These are phyloP conservation scores for Chiloscyllium punctatum DNA, from an alignment of 2,797 vertebrate genomes.

Conservation along the genomic window DNA sequence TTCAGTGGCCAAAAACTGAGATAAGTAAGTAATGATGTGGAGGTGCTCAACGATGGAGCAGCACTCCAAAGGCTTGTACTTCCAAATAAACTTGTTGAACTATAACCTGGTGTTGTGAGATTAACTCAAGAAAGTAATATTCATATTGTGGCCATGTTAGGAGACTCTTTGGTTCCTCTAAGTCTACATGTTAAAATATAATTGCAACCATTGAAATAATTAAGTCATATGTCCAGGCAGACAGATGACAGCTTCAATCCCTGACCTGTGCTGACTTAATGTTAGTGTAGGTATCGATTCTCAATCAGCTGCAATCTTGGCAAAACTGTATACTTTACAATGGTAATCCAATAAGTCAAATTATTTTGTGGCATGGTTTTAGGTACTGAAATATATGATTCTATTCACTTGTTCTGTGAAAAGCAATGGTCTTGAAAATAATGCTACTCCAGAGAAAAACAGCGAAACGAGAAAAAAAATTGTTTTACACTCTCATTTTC, in stretches of 20 bases:
- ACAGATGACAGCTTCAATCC: not conserved
- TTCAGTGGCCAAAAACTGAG: not conserved
- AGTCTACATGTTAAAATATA: not conserved
- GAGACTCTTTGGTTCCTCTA: too few species aligned
- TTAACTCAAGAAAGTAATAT: not conserved
- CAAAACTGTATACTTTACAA: not conserved
- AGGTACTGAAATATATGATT: not conserved
- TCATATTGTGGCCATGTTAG: not conserved
- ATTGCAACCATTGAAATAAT: not conserved
- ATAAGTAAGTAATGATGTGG: not conserved
- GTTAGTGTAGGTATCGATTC: not conserved
- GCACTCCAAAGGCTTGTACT: too few species aligned
- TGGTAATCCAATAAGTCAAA: not conserved
- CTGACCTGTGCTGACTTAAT: not conserved
- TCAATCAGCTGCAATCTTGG: not conserved
- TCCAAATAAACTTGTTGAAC: too few species aligned
- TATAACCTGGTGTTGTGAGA: too few species aligned
- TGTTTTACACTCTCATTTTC: not conserved
- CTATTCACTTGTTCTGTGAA: not conserved
- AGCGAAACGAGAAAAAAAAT: not conserved
- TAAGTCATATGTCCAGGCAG: not conserved
- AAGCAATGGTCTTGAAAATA: not conserved
- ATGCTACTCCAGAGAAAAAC: not conserved
- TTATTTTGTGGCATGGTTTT: not conserved
- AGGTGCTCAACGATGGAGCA: too few species aligned